Conservation (phyloP, 2,113 vertebrate genomes). For the Lophotis ruficrista region DNA sequence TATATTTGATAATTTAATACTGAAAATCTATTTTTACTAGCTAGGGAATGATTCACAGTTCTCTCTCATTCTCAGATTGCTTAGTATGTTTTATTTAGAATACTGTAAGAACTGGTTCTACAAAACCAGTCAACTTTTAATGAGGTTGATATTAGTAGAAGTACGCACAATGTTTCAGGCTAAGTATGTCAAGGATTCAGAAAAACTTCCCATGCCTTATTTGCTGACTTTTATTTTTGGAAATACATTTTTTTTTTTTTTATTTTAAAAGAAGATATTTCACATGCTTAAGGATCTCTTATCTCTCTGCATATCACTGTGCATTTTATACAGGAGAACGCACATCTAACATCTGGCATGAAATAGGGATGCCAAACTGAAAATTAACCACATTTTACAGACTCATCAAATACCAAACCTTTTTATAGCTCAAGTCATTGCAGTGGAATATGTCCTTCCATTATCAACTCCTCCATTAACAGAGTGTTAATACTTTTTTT, state of each 20-base stretch:
- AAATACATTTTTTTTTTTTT: neutral
- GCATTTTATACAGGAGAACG: neutral
- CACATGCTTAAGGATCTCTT: neutral
- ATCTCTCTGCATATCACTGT: neutral
- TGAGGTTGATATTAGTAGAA: neutral
- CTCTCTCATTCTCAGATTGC: neutral
- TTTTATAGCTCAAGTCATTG: neutral
- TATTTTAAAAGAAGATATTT: neutral
- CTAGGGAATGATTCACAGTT: neutral
- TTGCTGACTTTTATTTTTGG: neutral
- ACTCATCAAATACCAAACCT: neutral
- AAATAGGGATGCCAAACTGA: neutral
- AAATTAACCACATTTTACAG: neutral
- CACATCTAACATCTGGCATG: neutral
- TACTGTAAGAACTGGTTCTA: neutral
- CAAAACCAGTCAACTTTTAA: neutral
- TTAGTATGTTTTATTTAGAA: neutral
- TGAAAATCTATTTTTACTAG: neutral
- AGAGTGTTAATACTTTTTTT: neutral
- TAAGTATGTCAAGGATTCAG: neutral
- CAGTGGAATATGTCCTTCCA: neutral
- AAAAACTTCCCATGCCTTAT: neutral
- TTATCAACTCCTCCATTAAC: neutral
- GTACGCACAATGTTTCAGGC: neutral
- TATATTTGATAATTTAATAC: neutral